A percentile compares a stretch with the other conserved stretches of the same genome.
phyloP scores from a whole-genome alignment of 2,888 invertebrate species.

The Pachydiplax longipennis region DNA sequence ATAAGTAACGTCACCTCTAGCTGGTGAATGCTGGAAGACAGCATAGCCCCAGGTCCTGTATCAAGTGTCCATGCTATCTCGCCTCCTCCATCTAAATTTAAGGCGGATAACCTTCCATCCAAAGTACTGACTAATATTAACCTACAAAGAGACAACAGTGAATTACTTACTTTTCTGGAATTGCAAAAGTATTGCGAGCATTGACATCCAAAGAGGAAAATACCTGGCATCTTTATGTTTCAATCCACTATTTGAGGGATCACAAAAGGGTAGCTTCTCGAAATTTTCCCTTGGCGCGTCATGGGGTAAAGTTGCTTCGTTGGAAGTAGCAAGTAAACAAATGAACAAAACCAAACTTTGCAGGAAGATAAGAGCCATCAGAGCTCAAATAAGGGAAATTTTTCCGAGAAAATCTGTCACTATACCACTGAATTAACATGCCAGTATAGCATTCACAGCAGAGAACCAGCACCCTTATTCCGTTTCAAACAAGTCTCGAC shows the following conservation, averaged over 20 bases:
- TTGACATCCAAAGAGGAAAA: background rate
- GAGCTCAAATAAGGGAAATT: background rate
- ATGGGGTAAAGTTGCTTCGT: constrained; percentile 1
- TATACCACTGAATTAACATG: constrained; percentile 8
- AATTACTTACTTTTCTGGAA: background rate
- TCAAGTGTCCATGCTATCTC: constrained; percentile 79
- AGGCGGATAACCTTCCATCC: constrained; percentile 86
- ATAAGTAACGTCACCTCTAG: constrained; percentile 71
- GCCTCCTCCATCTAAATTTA: constrained; percentile 75
- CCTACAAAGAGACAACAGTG: constrained; percentile 61
- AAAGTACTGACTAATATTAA: constrained; percentile 86
- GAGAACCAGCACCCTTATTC: background rate
- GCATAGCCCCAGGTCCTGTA: constrained; percentile 76
- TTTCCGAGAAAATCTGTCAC: background rate
- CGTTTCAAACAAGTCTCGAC: constrained; percentile 7
- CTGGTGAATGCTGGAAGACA: constrained; percentile 89
- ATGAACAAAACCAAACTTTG: background rate
- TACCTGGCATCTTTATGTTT: constrained; percentile 43
- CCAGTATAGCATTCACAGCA: background rate
- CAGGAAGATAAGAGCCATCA: background rate
- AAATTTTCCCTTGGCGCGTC: background rate
- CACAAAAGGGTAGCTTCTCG: background rate
- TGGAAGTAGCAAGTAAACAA: background rate
- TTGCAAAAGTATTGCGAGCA: background rate
- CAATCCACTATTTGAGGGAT: constrained; percentile 2